phyloP scores from a whole-genome alignment of 2,888 invertebrate species.

The Conomelus anceps region DNA sequence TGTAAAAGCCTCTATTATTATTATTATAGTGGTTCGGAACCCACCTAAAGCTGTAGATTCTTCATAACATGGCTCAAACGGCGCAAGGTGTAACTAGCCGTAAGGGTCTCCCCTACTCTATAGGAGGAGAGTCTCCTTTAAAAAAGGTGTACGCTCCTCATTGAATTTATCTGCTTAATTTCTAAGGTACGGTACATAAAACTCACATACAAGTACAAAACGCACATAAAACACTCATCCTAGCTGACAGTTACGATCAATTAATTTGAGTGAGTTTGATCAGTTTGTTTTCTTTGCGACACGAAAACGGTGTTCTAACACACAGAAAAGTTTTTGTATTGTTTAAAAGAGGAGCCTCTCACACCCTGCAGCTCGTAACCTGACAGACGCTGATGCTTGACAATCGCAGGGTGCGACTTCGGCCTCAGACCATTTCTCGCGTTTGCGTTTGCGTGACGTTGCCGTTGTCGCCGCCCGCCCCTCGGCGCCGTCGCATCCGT shows the following conservation, averaged over 20 bases:
- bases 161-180: no score
- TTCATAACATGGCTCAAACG: no score
- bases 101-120: no score
- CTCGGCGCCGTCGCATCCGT: conserved; percentile 25
- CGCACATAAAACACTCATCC: background rate
- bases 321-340: background rate
- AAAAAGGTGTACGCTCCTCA: no score
- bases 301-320: background rate
- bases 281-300: background rate
- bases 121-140: no score
- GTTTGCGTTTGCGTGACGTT: conserved; percentile 32
- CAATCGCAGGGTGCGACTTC: background rate
- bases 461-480: conserved; percentile 24
- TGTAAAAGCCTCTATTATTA: no score
- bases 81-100: no score
- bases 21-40: no score
- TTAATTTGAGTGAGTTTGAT: background rate
- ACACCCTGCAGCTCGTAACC: conserved; percentile 2
- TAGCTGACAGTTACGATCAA: background rate
- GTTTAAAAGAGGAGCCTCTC: background rate
- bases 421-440: conserved; percentile 29
- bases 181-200: background rate
- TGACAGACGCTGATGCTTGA: conserved; percentile 4
- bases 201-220: background rate
- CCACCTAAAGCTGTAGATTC: no score